Conservation (phyloP, 2,888 invertebrate species). For the Limulus polyphemus region DNA sequence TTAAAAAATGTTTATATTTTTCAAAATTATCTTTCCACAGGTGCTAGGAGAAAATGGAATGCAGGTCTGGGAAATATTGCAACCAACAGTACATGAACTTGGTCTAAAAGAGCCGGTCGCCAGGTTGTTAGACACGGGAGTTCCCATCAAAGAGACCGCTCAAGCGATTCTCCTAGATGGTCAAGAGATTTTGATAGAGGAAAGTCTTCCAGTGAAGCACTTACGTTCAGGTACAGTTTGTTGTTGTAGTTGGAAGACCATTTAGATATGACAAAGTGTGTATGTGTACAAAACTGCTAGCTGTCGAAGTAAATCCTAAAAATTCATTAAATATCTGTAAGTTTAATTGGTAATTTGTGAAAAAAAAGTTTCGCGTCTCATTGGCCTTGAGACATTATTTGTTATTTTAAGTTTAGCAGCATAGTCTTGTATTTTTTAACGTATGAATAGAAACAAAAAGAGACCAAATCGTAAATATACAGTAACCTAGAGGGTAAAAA, state of each 20-base stretch:
- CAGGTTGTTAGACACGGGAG: conserved; percentile 50
- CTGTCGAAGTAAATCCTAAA: no score
- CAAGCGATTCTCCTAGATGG: conserved; percentile 48
- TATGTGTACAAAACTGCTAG: no score
- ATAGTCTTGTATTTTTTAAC: no score
- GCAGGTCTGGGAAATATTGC: conserved; percentile 42
- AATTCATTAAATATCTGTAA: no score
- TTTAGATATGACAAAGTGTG: no score
- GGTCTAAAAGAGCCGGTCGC: conserved; percentile 42
- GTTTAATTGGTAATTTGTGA: no score
- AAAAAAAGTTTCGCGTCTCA: no score
- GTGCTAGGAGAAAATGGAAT: conserved; percentile 20
- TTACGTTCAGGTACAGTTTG: conserved; percentile 40
- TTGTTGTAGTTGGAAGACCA: no score
- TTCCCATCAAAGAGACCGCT: conserved; percentile 49
- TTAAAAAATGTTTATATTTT: no score
- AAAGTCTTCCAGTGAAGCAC: conserved; percentile 46
- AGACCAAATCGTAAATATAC: background rate
- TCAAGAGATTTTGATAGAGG: conserved; percentile 51
- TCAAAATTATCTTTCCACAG: conserved; percentile 2
- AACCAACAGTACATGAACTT: conserved; percentile 41
- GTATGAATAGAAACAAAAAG: conserved; percentile 11
- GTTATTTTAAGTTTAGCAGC: no score
- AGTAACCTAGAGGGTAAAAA: background rate
- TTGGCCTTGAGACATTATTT: no score